phyloP scores from a whole-genome alignment of 2,797 vertebrate species.

The Pogonophryne albipinna region DNA sequence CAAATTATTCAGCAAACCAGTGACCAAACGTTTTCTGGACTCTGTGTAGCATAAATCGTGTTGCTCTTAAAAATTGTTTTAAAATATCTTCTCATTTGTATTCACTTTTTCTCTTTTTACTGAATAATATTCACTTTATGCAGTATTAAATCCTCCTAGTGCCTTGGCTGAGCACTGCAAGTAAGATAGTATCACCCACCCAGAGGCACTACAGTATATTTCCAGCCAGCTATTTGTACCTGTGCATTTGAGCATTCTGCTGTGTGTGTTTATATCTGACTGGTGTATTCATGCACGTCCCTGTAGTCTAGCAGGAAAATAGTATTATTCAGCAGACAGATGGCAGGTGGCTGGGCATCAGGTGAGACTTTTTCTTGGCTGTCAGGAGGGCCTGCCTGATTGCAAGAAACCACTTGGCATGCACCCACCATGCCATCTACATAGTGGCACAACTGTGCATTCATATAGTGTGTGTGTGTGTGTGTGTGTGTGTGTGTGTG shows the following conservation, averaged over 20 bases:
- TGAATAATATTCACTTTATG: neutral
- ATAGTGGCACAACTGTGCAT: slow-evolving; percentile 12
- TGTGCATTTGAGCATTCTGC: slow-evolving; percentile 30
- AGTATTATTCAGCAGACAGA: slow-evolving; percentile 66
- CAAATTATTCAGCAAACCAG: neutral
- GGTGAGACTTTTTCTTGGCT: slow-evolving; percentile 65
- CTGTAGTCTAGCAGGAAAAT: slow-evolving; percentile 36
- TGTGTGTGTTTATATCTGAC: slow-evolving; percentile 46
- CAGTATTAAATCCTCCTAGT: slow-evolving; percentile 4
- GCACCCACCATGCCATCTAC: slow-evolving; percentile 1
- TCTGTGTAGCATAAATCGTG: neutral
- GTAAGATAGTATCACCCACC: slow-evolving; percentile 19
- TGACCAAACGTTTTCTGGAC: neutral
- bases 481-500: neutral
- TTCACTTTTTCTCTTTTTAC: slow-evolving; percentile 2
- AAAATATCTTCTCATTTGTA: slow-evolving; percentile 8
- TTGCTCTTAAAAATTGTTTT: neutral
- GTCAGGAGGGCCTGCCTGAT: slow-evolving; percentile 39
- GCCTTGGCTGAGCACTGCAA: slow-evolving; percentile 18
- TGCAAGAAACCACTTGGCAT: slow-evolving; percentile 50
- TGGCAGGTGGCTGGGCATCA: slow-evolving; percentile 73
- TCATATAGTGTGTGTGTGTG: slow-evolving; percentile 6
- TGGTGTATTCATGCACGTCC: slow-evolving; percentile 34
- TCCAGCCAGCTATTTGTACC: slow-evolving; percentile 20
- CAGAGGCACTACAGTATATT: slow-evolving; percentile 1